Conservation (phyloP, 2,797 vertebrate genomes). For the Decapterus maruadsi region DNA sequence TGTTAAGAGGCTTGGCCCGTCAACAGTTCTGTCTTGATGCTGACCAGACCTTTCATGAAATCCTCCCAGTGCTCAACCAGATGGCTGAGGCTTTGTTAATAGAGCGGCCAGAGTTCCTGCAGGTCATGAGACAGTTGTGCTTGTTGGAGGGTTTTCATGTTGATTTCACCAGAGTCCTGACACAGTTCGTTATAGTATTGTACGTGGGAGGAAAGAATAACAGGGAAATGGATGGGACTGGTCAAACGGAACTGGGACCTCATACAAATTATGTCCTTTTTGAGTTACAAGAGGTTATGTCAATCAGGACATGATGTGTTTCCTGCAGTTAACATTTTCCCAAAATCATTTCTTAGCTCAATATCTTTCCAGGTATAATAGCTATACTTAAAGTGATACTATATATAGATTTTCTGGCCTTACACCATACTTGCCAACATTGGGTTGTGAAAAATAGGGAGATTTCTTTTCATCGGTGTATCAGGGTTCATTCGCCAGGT, state of each 20-base stretch:
- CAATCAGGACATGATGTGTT: constrained; percentile 28
- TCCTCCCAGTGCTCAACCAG: constrained; percentile 80
- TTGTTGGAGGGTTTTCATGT: constrained; percentile 81
- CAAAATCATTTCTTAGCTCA: constrained; percentile 4
- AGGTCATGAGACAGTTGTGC: constrained; percentile 79
- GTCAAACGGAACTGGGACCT: constrained; percentile 78
- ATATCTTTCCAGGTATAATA: background rate
- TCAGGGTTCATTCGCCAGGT: too few relatives aligned
- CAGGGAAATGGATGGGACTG: constrained; percentile 82
- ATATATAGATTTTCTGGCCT: background rate
- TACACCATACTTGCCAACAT: too few relatives aligned
- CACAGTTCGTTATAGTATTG: constrained; percentile 82
- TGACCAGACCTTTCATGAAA: constrained; percentile 83
- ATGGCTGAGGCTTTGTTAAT: constrained; percentile 79
- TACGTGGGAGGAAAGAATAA: constrained; percentile 83
- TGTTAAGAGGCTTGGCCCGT: constrained; percentile 82
- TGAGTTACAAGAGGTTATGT: constrained; percentile 73
- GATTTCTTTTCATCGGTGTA: too few relatives aligned
- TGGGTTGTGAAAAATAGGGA: too few relatives aligned
- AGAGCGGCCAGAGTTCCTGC: constrained; percentile 78
- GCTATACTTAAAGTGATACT: background rate
- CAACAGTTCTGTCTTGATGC: constrained; percentile 68
- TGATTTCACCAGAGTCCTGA: constrained; percentile 83
- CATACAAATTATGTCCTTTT: constrained; percentile 81
- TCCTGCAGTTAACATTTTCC: constrained; percentile 16